Evolutionary conservation across 2,797 vertebrate species (phyloP).

Genomic region (Ctenopoma kingsleyae): DNA sequence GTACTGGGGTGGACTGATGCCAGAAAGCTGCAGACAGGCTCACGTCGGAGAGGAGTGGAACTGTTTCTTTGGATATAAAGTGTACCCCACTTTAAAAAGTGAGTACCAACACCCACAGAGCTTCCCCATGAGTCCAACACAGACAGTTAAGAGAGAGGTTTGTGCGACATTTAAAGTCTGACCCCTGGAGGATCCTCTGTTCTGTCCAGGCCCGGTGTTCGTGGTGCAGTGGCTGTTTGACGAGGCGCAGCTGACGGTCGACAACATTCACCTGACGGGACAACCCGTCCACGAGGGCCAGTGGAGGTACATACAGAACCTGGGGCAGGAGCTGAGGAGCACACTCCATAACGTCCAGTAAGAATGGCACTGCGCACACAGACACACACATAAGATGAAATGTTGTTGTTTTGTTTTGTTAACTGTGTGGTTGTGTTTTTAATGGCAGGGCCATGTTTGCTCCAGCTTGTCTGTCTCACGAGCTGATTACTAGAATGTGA

Average conservation of each 20-base stretch:
- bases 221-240: constrained; percentile 98
- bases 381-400: background rate
- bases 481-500: constrained; percentile 94
- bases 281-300: constrained; percentile 93
- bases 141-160: background rate
- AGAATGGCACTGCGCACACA: constrained; percentile 13
- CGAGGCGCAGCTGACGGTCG: constrained; percentile 93
- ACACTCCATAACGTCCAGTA: constrained; percentile 84
- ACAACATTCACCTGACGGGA: constrained; percentile 93
- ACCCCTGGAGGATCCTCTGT: background rate
- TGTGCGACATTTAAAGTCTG: background rate
- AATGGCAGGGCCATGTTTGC: constrained; percentile 91
- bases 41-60: constrained; percentile 95
- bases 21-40: constrained; percentile 90
- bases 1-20: constrained; percentile 92
- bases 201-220: constrained; percentile 90
- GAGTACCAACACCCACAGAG: constrained; percentile 61
- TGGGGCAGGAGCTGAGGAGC: constrained; percentile 90
- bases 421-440: constrained; percentile 36
- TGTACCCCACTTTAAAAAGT: constrained; percentile 93
- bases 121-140: background rate
- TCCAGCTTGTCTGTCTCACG: constrained; percentile 94
- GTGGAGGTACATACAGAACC: constrained; percentile 94
- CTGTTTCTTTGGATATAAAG: constrained; percentile 96
- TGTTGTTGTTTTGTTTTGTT: background rate